phyloP scores from a whole-genome alignment of 2,888 invertebrate species.

The Aethes cnicana region DNA sequence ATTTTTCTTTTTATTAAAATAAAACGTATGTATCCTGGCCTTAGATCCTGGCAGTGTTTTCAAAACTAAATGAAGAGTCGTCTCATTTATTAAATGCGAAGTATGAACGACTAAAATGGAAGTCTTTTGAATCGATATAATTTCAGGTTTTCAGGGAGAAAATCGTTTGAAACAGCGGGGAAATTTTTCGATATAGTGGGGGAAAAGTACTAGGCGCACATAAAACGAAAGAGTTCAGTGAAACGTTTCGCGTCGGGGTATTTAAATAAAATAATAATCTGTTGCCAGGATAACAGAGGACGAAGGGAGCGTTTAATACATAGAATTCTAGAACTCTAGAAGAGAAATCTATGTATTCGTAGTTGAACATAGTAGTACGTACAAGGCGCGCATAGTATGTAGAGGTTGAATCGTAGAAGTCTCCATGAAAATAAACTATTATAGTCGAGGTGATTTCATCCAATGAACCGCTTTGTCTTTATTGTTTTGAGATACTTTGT shows the following conservation, averaged over 20 bases:
- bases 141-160: constrained; percentile 9
- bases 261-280: constrained; percentile 73
- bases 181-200: constrained; percentile 70
- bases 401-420: constrained; percentile 19
- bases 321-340: constrained; percentile 45
- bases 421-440: neutral
- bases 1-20: too few relatives aligned
- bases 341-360: constrained; percentile 29
- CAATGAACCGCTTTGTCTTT: constrained; percentile 6
- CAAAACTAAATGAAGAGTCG: too few relatives aligned
- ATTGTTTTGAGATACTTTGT: constrained; percentile 1
- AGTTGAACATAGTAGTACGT: constrained; percentile 34
- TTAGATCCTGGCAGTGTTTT: too few relatives aligned
- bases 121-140: too few relatives aligned
- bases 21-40: too few relatives aligned
- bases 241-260: constrained; percentile 36
- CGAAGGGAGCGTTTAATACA: constrained; percentile 36
- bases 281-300: constrained; percentile 50
- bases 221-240: constrained; percentile 36
- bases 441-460: constrained; percentile 6
- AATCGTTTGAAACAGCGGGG: constrained; percentile 43
- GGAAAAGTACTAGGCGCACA: constrained; percentile 64
- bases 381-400: constrained; percentile 32
- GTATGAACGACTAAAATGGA: too few relatives aligned
- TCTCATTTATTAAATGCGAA: too few relatives aligned